Base-by-base conservation (phyloP, 2,113 vertebrate genomes). In the Pitta sordida region DNA sequence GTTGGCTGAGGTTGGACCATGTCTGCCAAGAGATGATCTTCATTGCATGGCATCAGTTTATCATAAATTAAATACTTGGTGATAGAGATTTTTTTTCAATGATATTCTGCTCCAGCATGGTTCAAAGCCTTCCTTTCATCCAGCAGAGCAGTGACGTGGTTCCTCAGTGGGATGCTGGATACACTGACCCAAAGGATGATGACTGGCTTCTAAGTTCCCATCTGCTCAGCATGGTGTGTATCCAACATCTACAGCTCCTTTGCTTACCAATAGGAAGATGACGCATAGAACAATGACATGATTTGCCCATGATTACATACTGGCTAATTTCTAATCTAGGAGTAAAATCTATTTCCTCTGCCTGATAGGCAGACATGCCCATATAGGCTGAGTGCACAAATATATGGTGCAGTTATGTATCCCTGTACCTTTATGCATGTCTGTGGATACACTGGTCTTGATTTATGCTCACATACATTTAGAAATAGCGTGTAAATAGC, bases 131-230 rank as follows among this genome's bases (percentile, higher is more conserved):
- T 59, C 71, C 75, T 70, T 88, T 76, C 71, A 65, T 90, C 75
- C 85, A 74, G 88, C 79, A 86, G 63, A 82, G 69, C 59, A 77
- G 49, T 96, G 93, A 96, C 7, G 23, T 83, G 46, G 26, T 53
- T 96, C n/a, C 75, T 43, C 92, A 88, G 93, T 1, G 0, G 93
- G 79, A 76, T 51, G 41, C 9, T 68, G 80, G 68, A 78, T 59
- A 64, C 23, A 13, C 51, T 77, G 76, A 91, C 85, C 62, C 79
- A 73, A 59, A 74, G 76, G 55, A 85, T 59, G 88, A 19, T n/a
- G 86, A 48, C 73, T 76, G 48, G 24, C 14, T 90, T 83, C 86
- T 44, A n/a, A 88, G 71, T 39, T 83, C 76, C 93, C 82, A 91
- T 91, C 90, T 94, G 91, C 91, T 88, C 10, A 0, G 26, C 58